Evolutionary conservation across 2,113 vertebrate genomes (phyloP).

Genomic region (Dromas ardeola): DNA sequence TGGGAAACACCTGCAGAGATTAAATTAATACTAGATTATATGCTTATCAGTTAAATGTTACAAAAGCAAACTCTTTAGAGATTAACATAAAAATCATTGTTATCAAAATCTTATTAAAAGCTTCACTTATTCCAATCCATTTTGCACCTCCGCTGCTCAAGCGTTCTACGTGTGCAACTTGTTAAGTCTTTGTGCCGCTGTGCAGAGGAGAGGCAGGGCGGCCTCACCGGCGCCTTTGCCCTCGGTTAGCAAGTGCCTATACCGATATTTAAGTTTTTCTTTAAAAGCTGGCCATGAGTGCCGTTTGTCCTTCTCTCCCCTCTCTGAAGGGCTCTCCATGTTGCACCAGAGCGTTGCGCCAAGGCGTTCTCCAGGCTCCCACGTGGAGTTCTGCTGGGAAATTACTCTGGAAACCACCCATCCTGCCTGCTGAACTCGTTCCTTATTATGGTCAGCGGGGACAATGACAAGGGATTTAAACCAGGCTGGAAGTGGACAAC

Average conservation of each 20-base stretch:
- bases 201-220: neutral
- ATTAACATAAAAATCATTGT: constrained; percentile 45
- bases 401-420: neutral
- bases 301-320: neutral
- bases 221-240: neutral
- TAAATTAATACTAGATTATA: constrained; percentile 70
- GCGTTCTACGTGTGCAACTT: neutral
- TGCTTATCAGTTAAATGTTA: constrained; percentile 51
- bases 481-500: neutral
- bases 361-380: neutral
- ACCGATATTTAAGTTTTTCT: neutral
- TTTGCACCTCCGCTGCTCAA: neutral
- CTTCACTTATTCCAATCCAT: neutral
- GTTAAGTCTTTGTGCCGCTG: neutral
- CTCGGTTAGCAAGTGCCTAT: neutral
- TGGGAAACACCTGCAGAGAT: constrained; percentile 61
- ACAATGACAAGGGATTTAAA: neutral
- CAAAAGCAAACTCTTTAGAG: constrained; percentile 56
- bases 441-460: neutral
- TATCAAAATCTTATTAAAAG: constrained; percentile 67
- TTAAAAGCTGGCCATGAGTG: neutral
- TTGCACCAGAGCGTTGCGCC: neutral
- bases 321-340: neutral
- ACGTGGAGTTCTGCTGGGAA: neutral
- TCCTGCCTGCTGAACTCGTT: neutral